A percentile compares a stretch with the other conserved stretches of the same genome.
Conservation (phyloP, 2,797 vertebrate species). For the Psittacula echo region DNA sequence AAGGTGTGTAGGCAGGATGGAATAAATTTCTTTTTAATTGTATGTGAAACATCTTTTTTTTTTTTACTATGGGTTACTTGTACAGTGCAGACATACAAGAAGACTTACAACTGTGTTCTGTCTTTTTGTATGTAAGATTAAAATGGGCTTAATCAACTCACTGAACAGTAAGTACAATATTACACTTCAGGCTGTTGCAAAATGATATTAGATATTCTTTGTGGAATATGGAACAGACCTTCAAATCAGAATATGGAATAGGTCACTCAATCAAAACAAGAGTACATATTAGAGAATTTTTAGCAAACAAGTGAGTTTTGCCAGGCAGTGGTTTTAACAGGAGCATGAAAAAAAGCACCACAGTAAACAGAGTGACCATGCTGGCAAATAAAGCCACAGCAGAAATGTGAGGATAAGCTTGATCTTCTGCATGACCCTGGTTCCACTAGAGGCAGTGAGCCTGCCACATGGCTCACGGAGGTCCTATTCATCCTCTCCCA, state of each 20-base stretch:
- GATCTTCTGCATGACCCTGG: neutral
- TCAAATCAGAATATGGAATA: neutral
- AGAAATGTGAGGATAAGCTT: neutral
- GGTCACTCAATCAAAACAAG: neutral
- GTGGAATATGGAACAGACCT: neutral
- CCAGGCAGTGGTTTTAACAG: neutral
- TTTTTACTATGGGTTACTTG: neutral
- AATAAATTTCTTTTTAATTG: neutral
- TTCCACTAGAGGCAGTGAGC: neutral
- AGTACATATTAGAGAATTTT: neutral
- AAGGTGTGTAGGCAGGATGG: neutral
- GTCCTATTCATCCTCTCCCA: neutral
- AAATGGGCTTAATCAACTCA: neutral
- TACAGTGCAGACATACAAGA: neutral
- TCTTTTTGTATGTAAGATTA: neutral
- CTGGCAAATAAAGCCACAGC: neutral
- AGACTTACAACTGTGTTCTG: neutral
- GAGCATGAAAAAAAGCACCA: neutral
- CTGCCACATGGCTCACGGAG: rapidly evolving
- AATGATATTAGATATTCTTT: neutral
- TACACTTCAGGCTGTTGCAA: neutral
- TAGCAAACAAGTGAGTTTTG: neutral
- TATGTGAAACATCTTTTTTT: neutral
- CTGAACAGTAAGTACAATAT: neutral
- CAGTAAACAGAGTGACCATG: rapidly evolving